Evolutionary conservation across 2,888 invertebrate genomes (phyloP), one percentile per base, ranked within the genome.

Genomic region (Caenorhabditis sp.): DNA sequence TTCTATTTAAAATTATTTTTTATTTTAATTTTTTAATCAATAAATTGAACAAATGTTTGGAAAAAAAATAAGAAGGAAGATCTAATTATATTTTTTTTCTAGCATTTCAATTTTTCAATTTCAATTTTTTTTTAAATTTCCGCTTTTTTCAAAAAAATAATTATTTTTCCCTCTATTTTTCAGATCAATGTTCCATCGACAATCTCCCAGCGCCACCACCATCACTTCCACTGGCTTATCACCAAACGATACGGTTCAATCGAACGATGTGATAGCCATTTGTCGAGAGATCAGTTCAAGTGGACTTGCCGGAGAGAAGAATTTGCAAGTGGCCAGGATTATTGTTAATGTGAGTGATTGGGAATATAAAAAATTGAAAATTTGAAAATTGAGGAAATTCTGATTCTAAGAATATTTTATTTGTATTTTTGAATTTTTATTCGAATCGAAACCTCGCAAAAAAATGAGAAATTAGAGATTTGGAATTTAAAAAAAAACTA

Each of bases 271-370:
- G 6, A 35, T 80, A 1, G 55, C 62, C 2, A 71, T 84, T 40
- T 84, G 84, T 58, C 65, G 77, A 11, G 82, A 84, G 18, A 65
- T 84, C 28, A 53, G 69, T 11, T 58, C 68, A 0, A 80, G 62
- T n/a, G 40, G 67, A 24, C 50, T 62, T 9, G 50, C 64, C 0
- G 47, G 69, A 0, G 84, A 82, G 35, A 80, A 60, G 35, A 71
- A 68, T 51, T 53, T 69, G 20, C n/a, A 51, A 0, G 37, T 79
- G 6, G 71, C 80, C 11, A 71, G 50, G 26, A 69, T 58, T 51
- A 77, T 84, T 47, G 72, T 84, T 26, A 67, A 82, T 56, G 81
- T 81, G 22, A 51, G 56, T 22, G 11, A 24, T 22, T 13, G 15
- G n/a, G n/a, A 32, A 56, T 6, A 32, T 32, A 9, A 6, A 32